Base-by-base conservation (phyloP, 2,113 vertebrate species). In the Microtus ochrogaster region DNA sequence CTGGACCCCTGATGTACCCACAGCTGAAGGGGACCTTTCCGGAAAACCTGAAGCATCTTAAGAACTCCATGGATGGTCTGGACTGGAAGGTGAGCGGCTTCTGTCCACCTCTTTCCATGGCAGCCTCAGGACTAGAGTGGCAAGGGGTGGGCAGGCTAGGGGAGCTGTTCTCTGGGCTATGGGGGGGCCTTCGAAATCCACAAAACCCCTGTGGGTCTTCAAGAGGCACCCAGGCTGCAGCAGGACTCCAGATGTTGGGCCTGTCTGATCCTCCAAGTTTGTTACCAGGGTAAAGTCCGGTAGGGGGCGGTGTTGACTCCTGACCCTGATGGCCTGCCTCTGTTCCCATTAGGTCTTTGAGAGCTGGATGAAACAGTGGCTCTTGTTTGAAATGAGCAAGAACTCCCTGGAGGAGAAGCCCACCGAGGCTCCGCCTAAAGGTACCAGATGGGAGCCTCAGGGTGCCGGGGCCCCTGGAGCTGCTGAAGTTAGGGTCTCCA, bases 351-450 rank as follows among this genome's bases (percentile, higher is more conserved):
- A 99, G 99, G 58, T 96, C 52, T 99, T 99, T 10, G 98, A 99
- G 96, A 96, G 96, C 94, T 99, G 99, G 99, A 97, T 99, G 98
- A 98, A 98, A 83, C 98, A 99, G 72, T 99, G 99, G 99, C 98
- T 99, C 93, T 97, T 99, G 87, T 99, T 99, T 91, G 98, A 99
- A 78, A 98, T 98, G 98, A 99, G 99, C 97, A 99, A 99, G 97
- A 97, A 98, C 30, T 90, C 98, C 4, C 17, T 94, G n/a, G 9
- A 30, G 0, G 90, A 94, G 13, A 89, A 96, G 5, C 41, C 0
- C 1, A 97, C 96, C 24, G 68, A 68, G 4, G 5, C 10, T 12
- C 91, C 82, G 2, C 10, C 65, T 19, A 98, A 97, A 98, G 98
- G 98, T 98, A 98, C 0, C 1, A 0, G 72, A 52, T 5, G 6